A percentile compares a stretch with the other conserved stretches of the same genome.
Conservation (phyloP, 2,888 invertebrate species). For the Sminthurinus aureus region DNA sequence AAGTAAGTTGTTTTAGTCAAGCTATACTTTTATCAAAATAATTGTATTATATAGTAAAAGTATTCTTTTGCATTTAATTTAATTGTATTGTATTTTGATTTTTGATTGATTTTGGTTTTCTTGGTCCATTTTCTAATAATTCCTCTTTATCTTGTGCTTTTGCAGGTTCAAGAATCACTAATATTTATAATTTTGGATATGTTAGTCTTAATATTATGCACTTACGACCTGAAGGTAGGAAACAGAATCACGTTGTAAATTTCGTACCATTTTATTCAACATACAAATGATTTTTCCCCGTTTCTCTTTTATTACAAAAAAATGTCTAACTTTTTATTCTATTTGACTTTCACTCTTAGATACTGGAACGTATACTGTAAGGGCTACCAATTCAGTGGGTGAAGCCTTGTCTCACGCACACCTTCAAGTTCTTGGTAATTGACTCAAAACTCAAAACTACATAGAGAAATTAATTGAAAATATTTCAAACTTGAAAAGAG, state of each 20-base stretch:
- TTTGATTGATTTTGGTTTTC: no score
- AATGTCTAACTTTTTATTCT: not conserved
- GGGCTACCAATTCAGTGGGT: constrained; percentile 88
- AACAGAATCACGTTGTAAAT: no score
- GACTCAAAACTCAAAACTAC: not conserved
- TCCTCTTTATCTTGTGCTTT: no score
- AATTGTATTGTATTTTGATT: no score
- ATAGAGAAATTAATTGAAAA: not conserved
- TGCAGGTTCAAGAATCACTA: constrained; percentile 85
- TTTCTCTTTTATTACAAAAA: not conserved
- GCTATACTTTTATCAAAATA: no score
- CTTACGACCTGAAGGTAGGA: constrained; percentile 83
- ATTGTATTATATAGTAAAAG: no score
- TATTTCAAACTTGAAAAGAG: not conserved
- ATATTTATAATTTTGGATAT: constrained; percentile 98
- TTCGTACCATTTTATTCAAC: no score
- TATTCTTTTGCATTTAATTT: no score
- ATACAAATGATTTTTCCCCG: not conserved
- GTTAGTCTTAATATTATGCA: constrained; percentile 98
- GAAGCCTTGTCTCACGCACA: constrained; percentile 69
- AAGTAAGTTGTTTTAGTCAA: no score
- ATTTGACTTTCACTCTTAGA: constrained; percentile 66
- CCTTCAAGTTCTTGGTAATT: constrained; percentile 59
- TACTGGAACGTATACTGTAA: constrained; percentile 91
- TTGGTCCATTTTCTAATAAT: no score